Conservation (phyloP, 2,797 vertebrate species). For the Bovichtus diacanthus region DNA sequence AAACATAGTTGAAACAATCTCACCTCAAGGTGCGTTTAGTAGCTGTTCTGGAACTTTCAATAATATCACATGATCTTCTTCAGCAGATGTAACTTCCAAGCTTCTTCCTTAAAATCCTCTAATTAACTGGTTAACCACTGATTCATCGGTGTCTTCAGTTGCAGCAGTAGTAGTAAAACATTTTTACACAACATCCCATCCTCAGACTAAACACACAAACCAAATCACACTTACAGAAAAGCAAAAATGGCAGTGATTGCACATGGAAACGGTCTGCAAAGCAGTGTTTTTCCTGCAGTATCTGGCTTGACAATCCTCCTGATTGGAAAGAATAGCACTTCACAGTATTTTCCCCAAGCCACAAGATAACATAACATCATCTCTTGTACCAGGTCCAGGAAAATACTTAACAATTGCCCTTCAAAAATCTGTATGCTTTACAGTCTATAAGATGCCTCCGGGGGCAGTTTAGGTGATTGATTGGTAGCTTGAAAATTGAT, state of each 20-base stretch:
- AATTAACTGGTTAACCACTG: not conserved
- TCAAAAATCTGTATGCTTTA: slow-evolving; percentile 13
- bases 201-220: not conserved
- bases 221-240: not conserved
- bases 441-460: slow-evolving; percentile 32
- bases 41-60: too few species aligned
- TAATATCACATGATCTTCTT: too few species aligned
- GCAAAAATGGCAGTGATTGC: not conserved
- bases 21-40: not conserved
- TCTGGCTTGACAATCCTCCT: not conserved
- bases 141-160: not conserved
- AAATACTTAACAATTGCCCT: slow-evolving; percentile 11
- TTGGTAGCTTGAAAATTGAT: slow-evolving; percentile 45
- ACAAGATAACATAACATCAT: slow-evolving; percentile 9
- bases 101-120: too few species aligned
- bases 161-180: not conserved
- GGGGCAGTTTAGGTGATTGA: slow-evolving; percentile 50
- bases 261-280: not conserved
- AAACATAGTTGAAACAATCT: not conserved
- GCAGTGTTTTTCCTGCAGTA: not conserved
- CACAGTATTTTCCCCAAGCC: not conserved
- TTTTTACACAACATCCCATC: not conserved
- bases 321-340: not conserved
- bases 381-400: slow-evolving; percentile 40
- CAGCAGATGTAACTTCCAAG: too few species aligned